Evolutionary conservation across 2,888 invertebrate species (phyloP).

Genomic region (Leptinotarsa tumamoca): DNA sequence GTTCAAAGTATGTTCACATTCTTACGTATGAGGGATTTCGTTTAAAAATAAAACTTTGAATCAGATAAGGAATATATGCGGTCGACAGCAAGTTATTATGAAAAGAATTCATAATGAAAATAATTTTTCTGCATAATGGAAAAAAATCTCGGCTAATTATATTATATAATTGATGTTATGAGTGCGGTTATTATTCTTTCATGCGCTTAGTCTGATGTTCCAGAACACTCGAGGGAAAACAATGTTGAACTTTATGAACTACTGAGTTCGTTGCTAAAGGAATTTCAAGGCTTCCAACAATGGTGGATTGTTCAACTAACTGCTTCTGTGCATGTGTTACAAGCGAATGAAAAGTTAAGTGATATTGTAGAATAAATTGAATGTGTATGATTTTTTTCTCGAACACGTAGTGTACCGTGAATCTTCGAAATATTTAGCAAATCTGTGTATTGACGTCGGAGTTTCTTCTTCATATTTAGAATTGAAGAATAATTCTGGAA

Average conservation of each 20-base stretch:
- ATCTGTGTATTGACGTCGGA: too few relatives aligned
- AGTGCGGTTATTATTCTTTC: constrained; percentile 14
- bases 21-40: not conserved
- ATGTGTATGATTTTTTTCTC: too few relatives aligned
- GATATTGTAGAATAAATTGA: too few relatives aligned
- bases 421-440: too few relatives aligned
- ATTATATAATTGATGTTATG: constrained; percentile 5
- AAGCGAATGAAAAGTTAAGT: too few relatives aligned
- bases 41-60: constrained; percentile 5
- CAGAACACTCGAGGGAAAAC: not conserved
- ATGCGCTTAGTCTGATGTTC: not conserved
- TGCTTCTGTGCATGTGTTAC: too few relatives aligned
- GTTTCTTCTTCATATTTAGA: too few relatives aligned
- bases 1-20: not conserved
- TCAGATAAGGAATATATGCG: not conserved
- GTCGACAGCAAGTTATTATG: not conserved
- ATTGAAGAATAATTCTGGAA: too few relatives aligned
- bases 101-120: not conserved
- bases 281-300: not conserved
- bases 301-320: too few relatives aligned
- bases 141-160: not conserved
- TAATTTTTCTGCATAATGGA: not conserved
- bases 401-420: too few relatives aligned
- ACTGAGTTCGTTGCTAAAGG: not conserved
- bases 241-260: constrained; percentile 2